Evolutionary conservation across 2,888 invertebrate genomes (phyloP), one percentile per base, ranked within the genome.

Genomic region (Aleiodes alternator): DNA sequence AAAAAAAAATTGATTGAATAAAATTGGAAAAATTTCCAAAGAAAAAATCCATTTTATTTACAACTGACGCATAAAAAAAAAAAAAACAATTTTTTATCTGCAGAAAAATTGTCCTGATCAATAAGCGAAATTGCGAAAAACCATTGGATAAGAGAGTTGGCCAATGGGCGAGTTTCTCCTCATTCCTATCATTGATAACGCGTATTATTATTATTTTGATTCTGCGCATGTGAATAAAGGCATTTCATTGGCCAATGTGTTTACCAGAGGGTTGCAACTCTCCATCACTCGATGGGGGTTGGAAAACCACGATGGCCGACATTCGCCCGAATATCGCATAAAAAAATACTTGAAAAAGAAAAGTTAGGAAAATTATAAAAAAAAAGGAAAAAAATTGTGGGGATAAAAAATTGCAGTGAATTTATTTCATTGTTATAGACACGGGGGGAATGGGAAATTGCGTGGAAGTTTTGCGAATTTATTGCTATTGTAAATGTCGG

Each of bases 291-390:
- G 34, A 34, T 34, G 56, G 48, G 68, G 75, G 55, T n/a, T 55
- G 55, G 14, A 11, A 16, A 68, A 75, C 59, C 56, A 31, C 75
- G 57, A 75, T 75, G 75, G 75, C 75, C 70, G 70, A 38, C 48
- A 48, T 12, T 34, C 53, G 38, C 72, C 70, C 51, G n/a, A 59
- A 69, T 38, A 53, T 11, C 34, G 4, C 43, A 53, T 55, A 53
- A 50, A 53, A 50, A 61, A 38, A 38, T 34, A 7, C 38, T n/a
- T 34, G 23, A 69, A 74, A 61, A 23, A 61, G 14, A 43, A 16
- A 9, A 48, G 23, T 11, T 8, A 11, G 29, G 12, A 29, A 23
- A 29, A 29, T 57, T 31, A 64, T 50, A 8, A 61, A 61, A 9
- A 71, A 29, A 56, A 16, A 12, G 11, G n/a, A 9, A 56, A 69